Evolutionary conservation across 2,888 invertebrate genomes (phyloP), one percentile per base, ranked within the genome.

Genomic region (Coelinius sp.): DNA sequence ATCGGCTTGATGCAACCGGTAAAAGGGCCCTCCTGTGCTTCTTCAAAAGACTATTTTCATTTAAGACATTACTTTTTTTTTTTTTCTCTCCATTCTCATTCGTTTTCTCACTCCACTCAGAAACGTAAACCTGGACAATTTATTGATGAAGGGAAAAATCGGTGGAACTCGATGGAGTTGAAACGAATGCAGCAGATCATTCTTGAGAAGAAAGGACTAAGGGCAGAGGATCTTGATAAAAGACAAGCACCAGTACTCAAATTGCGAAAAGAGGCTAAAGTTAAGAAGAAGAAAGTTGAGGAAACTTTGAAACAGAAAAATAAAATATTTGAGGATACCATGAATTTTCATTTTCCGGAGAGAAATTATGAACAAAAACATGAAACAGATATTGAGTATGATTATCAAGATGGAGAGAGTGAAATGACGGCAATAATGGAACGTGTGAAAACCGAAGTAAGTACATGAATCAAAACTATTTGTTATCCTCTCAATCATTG

Each of bases 311-410:
- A 89, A 80, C 89, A 90, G 75, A 90, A 91, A 73, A 90, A 91
- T 75, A 88, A 88, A 4, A 91, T 94, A 76, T 94, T 94, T 79
- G 91, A 92, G 76, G 92, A 93, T 44, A 91, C 92, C 0, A 90
- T 93, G 0, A 90, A 90, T 76, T 89, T 86, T 82, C 83, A 92
- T 12, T 92, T 93, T 78, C 92, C 92, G 0, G 91, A 92, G 81
- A 90, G 80, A 56, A 72, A 77, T 68, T 63, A 73, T 35, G 74
- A 74, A 14, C 70, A 65, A 4, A 68, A 62, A 35, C 24, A 63
- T 20, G 38, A 59, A 25, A 14, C 17, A 20, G 46, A 49, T 3
- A 24, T 63, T 41, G n/a, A n/a, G n/a, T 12, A 12, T 5, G 41
- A 12, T 10, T 12, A 41, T 4, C 3, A 20, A 20, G 1, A 35